Evolutionary conservation across 2,888 invertebrate genomes (phyloP), one percentile per base, ranked within the genome.

Genomic region (Xanthorhoe designata): DNA sequence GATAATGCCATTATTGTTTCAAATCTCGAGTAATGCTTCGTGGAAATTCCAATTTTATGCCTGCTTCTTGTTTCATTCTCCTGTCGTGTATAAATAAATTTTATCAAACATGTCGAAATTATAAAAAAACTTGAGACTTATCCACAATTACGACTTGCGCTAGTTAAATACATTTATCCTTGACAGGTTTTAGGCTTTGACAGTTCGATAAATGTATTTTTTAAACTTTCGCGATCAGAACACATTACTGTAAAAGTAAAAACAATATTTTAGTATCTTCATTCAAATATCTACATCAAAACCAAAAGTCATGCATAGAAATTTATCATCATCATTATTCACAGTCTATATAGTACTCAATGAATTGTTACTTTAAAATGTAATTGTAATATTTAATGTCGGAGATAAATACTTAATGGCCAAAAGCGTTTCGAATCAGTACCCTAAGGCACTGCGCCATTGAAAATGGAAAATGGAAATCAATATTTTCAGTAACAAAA

Each of bases 401-500:
- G 32, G 54, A 61, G 17, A 60, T 67, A 57, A 62, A 58, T 57
- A 60, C 42, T 17, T 54, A 60, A 56, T 61, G 64, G 45, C 35
- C 60, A 61, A 65, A 61, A 62, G 57, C 68, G 66, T 74, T 78
- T 71, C 71, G 74, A 80, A 76, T 78, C 77, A 75, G 77, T 78
- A 70, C 79, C 79, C 79, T 74, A 70, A 73, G 73, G 73, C 75
- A 70, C 75, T 75, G 75, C 70, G 74, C 75, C 75, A 80, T 74
- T 76, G 69, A 80, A 77, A 78, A 79, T 79, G 81, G 18, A 61
- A 42, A 38, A 32, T 51, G 50, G 78, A 84, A 88, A 88, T 89
- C 87, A 86, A 88, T 88, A 89, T 86, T 88, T 87, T 85, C 83
- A 77, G 89, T 85, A 91, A 91, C 88, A 86, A 85, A 86, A 89